Base-by-base conservation (phyloP, 2,797 vertebrate genomes). In the Melanotaenia maccullochi region DNA sequence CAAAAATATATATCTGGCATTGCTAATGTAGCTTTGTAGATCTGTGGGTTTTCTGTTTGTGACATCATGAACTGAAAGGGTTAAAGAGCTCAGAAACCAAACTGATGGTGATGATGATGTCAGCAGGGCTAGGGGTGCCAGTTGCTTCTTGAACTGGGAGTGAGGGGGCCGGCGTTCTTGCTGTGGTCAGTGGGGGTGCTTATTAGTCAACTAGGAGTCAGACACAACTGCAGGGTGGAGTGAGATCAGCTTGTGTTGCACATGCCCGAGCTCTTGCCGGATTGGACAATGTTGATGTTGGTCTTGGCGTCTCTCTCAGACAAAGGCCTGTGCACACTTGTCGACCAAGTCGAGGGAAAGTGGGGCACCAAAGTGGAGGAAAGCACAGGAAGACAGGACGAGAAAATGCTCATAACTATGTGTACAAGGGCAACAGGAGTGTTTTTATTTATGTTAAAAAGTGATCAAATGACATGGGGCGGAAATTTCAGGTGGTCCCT, bases 151-250 rank as follows among this genome's bases (percentile, higher is more conserved):
- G 75, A 85, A 82, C 83, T 1, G 33, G 71, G 71, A 82, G 68
- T 71, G 35, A 25, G 24, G 54, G 65, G 79, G 83, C 74, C 11
- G 59, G 78, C 73, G 75, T 84, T 83, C 79, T 87, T 70, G 75
- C 85, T 91, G 90, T 79, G 87, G 90, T 88, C 0, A 42, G 42
- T 16, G 67, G 75, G 83, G 85, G 68, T 88, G 90, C 83, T 90
- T 91, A 90, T 92, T 92, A 93, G 79, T 67, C 80, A 71, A 68
- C 68, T 22, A 52, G 79, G 71, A 89, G 85, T 87, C 87, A 88
- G 86, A 89, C 87, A 78, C 71, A 83, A 88, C 80, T 83, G 78
- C 79, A 89, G 92, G 91, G 91, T 87, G 92, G 88, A 85, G 92
- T 74, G 4, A 81, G 81, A 75, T 62, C 42, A n/a, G 81, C 76